Evolutionary conservation across 2,888 invertebrate genomes (phyloP), one percentile per base, ranked within the genome.

Genomic region (Branchipolynoe longqiensis): DNA sequence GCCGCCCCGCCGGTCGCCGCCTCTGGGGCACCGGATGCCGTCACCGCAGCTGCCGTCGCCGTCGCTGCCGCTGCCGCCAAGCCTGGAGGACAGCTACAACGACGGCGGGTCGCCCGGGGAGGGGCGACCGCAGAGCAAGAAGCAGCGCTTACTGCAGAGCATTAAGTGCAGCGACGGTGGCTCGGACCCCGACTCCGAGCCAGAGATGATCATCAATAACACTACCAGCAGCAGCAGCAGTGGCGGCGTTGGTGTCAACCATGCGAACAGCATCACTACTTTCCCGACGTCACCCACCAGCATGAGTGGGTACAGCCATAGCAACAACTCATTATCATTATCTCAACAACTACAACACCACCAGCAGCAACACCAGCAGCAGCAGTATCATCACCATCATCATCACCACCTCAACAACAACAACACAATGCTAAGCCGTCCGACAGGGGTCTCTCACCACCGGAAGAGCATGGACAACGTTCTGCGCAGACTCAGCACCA

Each of bases 381-480:
- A 58, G 38, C 59, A 83, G 62, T 33, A 62, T 73, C 73, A 85
- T 22, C 73, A 73, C 33, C 25, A 25, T 31, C 54, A 78, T 14
- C 78, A 28, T 18, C 54, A 69, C 58, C n/a, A 25, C n/a, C 56
- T 64, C 40, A 36, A 25, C 8, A 59, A 64, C 41, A 83, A 83
- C 48, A 84, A 84, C 73, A 85, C 74, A 1, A 74, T 86, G 33
- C 59, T 89, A 90, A 91, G 91, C 90, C 91, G 90, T 88, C 90
- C 91, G n/a, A n/a, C n/a, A n/a, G n/a, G n/a, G n/a, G n/a, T n/a
- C n/a, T 38, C 86, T 2, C 25, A 38, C 33, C 41, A 84, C 8
- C 41, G 84, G 22, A 91, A 91, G 96, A 96, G 97, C 87, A 97
- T 98, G 97, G 97, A 98, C 95, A 97, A 97, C 95, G 97, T 98